Base-by-base conservation (phyloP, 1,140 invertebrate genomes). In the Agraylea sexmaculata region DNA sequence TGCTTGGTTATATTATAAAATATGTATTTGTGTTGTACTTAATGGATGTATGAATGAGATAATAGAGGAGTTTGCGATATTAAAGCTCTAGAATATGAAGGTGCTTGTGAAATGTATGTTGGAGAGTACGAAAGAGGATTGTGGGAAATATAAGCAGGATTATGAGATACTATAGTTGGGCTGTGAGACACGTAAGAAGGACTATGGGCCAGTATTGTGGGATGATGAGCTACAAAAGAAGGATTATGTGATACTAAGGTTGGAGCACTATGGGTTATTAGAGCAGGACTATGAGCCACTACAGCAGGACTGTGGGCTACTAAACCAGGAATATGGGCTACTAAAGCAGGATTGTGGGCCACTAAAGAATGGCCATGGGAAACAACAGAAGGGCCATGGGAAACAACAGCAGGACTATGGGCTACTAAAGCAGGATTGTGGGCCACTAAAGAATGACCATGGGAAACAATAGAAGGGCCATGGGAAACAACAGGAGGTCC, bases 351-450 rank as follows among this genome's bases (percentile, higher is more conserved):
- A 11, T n/a, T 5, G 8, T 16, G 18, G 12, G 23, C 25, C 2
- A 31, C 17, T 10, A 29, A 8, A 4, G n/a, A 27, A 10, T 19
- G n/a, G 4, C 20, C 12, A 37, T n/a, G 19, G 20, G 17, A 7
- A 31, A 30, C n/a, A 32, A 42, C 2, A 27, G 34, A 12, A 34
- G 31, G 34, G 17, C 12, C 36, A 13, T 35, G 43, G 8, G 33
- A 25, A 6, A 12, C 7, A 13, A 45, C 13, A 31, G 35, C 22
- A 13, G 44, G 33, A 2, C 30, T 27, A 32, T 37, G 38, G 5
- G 32, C 39, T 4, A 37, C 16, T n/a, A 35, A 22, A 8, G 43
- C 20, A 8, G 43, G 37, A 13, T n/a, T 8, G 11, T 17, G 29
- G 16, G 39, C 39, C 11, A 15, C 13, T 27, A 31, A 11, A 17